A percentile compares a stretch with the other conserved stretches of the same genome.
Conservation (phyloP, 2,113 vertebrate genomes). For the Oreocharis arfaki region DNA sequence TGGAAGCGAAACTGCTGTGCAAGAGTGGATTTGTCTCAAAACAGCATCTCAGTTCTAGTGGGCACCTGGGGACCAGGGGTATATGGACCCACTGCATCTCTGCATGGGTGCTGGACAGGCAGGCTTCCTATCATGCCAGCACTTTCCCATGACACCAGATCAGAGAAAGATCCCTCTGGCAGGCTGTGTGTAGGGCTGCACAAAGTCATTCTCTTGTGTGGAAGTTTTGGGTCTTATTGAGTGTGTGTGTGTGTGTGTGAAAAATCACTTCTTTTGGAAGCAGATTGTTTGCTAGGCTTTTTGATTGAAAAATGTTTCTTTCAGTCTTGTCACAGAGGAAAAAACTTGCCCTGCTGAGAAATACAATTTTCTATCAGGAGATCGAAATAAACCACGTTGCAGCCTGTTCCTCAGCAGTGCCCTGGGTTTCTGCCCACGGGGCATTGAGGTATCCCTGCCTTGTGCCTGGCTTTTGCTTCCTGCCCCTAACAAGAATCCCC, state of each 20-base stretch:
- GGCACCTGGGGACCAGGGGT: no score
- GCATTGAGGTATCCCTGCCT: not conserved
- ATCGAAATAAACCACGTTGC: not conserved
- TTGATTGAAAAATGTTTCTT: constrained; percentile 14
- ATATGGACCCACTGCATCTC: not conserved
- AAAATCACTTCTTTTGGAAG: not conserved
- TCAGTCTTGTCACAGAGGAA: not conserved
- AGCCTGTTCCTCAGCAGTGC: not conserved
- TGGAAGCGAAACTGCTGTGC: not conserved
- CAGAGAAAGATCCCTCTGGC: not conserved
- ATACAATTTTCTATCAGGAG: not conserved
- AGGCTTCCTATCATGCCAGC: not conserved
- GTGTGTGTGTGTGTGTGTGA: not conserved
- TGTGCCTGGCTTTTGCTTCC: not conserved
- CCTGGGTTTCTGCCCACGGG: not conserved
- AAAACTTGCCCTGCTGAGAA: constrained; percentile 7
- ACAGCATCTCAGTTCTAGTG: not conserved
- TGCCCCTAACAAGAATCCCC: not conserved
- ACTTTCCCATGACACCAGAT: not conserved
- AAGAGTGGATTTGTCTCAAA: not conserved
- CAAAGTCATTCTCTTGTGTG: not conserved
- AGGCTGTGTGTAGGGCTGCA: not conserved
- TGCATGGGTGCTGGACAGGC: not conserved
- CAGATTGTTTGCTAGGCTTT: not conserved
- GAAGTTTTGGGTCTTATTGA: not conserved